Conservation (phyloP, 1,140 invertebrate genomes). For the Chrysopa pallens region DNA sequence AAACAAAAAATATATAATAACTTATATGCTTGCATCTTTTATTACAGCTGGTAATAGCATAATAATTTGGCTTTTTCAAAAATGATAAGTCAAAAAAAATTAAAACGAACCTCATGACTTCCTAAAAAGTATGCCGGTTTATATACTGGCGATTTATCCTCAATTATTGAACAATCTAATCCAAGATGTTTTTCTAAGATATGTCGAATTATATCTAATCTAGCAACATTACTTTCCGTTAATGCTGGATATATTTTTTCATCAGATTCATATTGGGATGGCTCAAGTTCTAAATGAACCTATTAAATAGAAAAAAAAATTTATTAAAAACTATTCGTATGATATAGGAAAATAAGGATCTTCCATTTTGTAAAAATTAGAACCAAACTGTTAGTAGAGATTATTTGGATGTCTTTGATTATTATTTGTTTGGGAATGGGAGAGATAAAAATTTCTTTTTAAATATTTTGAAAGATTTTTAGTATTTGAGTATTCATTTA, state of each 20-base stretch:
- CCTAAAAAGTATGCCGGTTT: constrained; percentile 57
- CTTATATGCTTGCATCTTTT: no score
- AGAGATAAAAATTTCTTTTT: neutral
- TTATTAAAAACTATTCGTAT: neutral
- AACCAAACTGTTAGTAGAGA: no score
- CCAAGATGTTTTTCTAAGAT: constrained; percentile 48
- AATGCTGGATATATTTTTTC: constrained; percentile 40
- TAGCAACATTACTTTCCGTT: constrained; percentile 38
- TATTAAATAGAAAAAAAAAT: constrained; percentile 12
- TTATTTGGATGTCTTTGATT: no score
- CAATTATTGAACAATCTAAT: constrained; percentile 34
- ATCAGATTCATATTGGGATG: constrained; percentile 39
- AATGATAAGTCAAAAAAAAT: neutral
- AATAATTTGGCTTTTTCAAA: no score
- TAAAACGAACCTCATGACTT: constrained; percentile 44
- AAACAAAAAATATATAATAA: no score
- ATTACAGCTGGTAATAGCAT: no score
- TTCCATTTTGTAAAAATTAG: no score
- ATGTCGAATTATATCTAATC: constrained; percentile 61
- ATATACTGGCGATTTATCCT: constrained; percentile 23
- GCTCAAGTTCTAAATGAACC: constrained; percentile 46
- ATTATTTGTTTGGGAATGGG: no score
- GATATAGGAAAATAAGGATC: no score
- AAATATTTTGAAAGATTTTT: neutral
- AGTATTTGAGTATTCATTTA: neutral